These are phyloP conservation scores for Trematomus bernacchii DNA, from an alignment of 2,797 vertebrate genomes.

Conservation along the genomic window DNA sequence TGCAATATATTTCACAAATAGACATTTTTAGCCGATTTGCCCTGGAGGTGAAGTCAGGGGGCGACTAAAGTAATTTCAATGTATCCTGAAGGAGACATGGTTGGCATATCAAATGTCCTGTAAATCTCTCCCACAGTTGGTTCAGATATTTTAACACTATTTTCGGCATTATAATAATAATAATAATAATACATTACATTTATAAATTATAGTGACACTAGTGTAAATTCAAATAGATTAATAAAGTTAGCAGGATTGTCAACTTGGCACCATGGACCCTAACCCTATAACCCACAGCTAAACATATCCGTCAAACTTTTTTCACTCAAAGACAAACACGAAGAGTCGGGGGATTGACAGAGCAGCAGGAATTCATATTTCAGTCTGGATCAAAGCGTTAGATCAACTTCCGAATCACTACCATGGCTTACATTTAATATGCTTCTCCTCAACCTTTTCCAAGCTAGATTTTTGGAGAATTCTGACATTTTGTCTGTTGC, in stretches of 20 bases:
- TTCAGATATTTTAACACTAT: background rate
- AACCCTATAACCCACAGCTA: too few relatives aligned
- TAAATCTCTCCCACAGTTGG: background rate
- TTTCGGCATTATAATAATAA: too few relatives aligned
- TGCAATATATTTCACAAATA: too few relatives aligned
- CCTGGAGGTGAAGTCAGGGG: too few relatives aligned
- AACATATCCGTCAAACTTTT: background rate
- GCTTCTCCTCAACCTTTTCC: background rate
- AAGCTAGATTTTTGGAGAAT: background rate
- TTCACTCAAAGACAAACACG: too few relatives aligned
- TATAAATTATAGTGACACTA: too few relatives aligned
- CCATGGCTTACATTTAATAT: background rate
- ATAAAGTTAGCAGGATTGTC: too few relatives aligned
- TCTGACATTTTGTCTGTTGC: background rate
- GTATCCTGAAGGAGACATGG: background rate
- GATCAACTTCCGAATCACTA: background rate
- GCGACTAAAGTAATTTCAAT: too few relatives aligned
- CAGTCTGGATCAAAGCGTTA: background rate
- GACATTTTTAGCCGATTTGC: too few relatives aligned
- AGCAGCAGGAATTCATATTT: slow-evolving; percentile 1
- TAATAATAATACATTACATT: too few relatives aligned
- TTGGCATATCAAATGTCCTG: background rate
- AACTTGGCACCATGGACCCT: too few relatives aligned
- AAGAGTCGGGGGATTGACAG: background rate
- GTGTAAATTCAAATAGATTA: too few relatives aligned